Conservation (phyloP, 2,797 vertebrate genomes). For the Gastrophryne carolinensis region DNA sequence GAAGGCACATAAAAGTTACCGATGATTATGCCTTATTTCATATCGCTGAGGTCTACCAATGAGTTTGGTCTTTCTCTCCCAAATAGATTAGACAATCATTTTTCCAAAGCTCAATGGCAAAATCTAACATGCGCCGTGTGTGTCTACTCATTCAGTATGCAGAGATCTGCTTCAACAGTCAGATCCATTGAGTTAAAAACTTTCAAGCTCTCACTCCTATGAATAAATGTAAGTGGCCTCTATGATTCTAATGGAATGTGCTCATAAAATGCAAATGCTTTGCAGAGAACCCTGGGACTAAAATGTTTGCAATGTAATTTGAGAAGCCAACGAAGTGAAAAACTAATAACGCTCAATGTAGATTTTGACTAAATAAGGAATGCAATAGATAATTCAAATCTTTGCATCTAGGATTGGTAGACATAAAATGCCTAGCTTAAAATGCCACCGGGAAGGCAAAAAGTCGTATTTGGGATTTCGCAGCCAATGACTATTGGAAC, state of each 20-base stretch:
- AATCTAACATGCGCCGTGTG: constrained; percentile 38
- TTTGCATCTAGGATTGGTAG: constrained; percentile 29
- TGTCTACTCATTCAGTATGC: constrained; percentile 28
- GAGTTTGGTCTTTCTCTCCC: too few relatives aligned
- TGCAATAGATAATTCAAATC: constrained; percentile 38
- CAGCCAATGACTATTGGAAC: constrained; percentile 18
- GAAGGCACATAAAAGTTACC: too few relatives aligned
- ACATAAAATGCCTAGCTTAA: constrained; percentile 11
- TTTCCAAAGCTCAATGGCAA: constrained; percentile 1
- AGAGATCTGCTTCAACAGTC: constrained; percentile 24
- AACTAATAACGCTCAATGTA: constrained; percentile 50
- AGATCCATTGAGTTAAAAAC: neutral
- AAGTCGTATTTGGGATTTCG: constrained; percentile 5
- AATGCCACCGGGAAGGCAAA: constrained; percentile 8
- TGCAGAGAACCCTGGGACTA: constrained; percentile 45
- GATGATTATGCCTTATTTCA: too few relatives aligned
- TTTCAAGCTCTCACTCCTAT: constrained; percentile 26
- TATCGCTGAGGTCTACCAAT: too few relatives aligned
- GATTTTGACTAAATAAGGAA: constrained; percentile 50
- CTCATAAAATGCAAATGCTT: constrained; percentile 46
- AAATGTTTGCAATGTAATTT: constrained; percentile 53
- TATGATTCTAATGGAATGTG: constrained; percentile 41
- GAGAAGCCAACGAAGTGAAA: constrained; percentile 49
- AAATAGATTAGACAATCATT: neutral
- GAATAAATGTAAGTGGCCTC: constrained; percentile 46